A percentile compares a stretch with the other conserved stretches of the same genome.
These are phyloP conservation scores for Chironomus striatipennis DNA, from an alignment of 1,140 invertebrate species.

Conservation along the genomic window DNA sequence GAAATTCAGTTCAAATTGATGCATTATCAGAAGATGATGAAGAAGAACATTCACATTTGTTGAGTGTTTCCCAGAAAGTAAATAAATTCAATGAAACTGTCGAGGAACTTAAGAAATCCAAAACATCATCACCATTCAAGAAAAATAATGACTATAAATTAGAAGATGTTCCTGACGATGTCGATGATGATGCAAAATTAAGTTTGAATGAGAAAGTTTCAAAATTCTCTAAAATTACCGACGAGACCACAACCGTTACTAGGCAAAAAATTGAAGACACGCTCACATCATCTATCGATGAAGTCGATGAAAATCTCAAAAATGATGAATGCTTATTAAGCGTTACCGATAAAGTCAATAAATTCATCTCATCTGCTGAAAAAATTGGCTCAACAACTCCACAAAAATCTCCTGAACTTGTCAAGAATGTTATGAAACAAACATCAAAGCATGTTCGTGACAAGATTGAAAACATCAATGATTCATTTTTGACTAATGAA, in stretches of 20 bases:
- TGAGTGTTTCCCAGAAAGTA: constrained; percentile 53
- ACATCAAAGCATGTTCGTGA: constrained; percentile 41
- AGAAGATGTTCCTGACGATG: constrained; percentile 41
- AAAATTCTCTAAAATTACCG: constrained; percentile 52
- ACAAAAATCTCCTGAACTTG: constrained; percentile 38
- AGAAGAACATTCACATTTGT: constrained; percentile 44
- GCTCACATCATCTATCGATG: constrained; percentile 42
- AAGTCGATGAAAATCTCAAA: constrained; percentile 46
- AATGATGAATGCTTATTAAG: constrained; percentile 47
- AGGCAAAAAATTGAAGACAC: constrained; percentile 41
- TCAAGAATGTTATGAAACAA: constrained; percentile 41
- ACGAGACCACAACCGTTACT: constrained; percentile 43
- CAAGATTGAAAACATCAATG: constrained; percentile 31
- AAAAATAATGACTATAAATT: constrained; percentile 29
- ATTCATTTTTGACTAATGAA: neutral
- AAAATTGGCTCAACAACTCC: constrained; percentile 39
- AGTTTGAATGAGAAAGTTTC: constrained; percentile 57
- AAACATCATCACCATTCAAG: constrained; percentile 34
- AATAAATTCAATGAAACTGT: constrained; percentile 46
- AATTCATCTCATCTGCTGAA: constrained; percentile 50
- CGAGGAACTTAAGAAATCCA: constrained; percentile 37
- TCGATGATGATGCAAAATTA: constrained; percentile 52
- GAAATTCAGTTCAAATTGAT: constrained; percentile 9
- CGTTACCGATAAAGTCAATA: constrained; percentile 52
- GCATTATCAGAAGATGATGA: neutral